Evolutionary conservation across 2,797 vertebrate species (phyloP).

Genomic region (Gymnocypris eckloni): DNA sequence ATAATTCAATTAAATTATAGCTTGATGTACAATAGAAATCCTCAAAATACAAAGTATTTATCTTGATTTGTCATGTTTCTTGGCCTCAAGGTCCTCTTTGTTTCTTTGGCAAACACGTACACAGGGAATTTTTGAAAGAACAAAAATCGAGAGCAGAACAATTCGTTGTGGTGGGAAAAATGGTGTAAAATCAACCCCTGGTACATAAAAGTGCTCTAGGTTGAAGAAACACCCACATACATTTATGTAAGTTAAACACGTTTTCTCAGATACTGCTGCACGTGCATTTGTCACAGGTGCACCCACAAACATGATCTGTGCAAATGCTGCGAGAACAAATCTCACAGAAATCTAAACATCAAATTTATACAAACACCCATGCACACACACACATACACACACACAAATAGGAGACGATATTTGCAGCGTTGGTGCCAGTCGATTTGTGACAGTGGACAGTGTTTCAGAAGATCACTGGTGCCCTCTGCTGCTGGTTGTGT

Average conservation of each 20-base stretch:
- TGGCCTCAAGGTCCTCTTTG: background rate
- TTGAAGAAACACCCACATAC: slow-evolving; percentile 10
- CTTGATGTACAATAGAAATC: background rate
- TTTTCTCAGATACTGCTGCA: slow-evolving; percentile 13
- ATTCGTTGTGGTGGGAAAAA: background rate
- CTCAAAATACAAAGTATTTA: background rate
- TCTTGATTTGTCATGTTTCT: background rate
- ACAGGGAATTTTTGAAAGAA: background rate
- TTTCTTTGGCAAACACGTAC: background rate
- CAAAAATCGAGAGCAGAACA: background rate
- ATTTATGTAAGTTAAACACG: slow-evolving; percentile 4
- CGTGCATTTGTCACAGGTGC: slow-evolving; percentile 44
- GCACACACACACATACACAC: slow-evolving; percentile 21
- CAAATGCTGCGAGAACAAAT: slow-evolving; percentile 44
- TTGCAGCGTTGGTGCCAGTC: background rate
- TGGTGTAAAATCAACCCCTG: background rate
- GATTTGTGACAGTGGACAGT: background rate
- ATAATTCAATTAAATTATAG: background rate
- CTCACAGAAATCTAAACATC: slow-evolving; percentile 46
- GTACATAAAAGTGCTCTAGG: background rate
- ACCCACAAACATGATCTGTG: slow-evolving; percentile 39
- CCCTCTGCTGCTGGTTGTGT: slow-evolving; percentile 67
- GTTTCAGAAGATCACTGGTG: slow-evolving; percentile 58
- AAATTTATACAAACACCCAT: slow-evolving; percentile 38
- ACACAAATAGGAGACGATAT: slow-evolving; percentile 13